Evolutionary conservation across 2,113 vertebrate genomes (phyloP).

Genomic region (Pelvicachromis taeniatus): DNA sequence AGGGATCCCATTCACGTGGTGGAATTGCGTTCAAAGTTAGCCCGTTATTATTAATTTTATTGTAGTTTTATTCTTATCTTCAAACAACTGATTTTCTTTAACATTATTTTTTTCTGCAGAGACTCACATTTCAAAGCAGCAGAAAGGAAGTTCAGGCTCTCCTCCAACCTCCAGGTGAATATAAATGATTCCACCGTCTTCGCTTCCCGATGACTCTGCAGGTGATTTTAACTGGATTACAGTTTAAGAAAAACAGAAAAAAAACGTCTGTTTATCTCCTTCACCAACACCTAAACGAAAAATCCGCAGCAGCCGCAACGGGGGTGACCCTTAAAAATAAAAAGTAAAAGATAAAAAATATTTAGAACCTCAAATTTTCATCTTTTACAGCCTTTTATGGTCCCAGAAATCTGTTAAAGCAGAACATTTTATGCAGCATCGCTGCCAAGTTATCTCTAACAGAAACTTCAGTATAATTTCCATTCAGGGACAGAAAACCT

Average conservation of each 20-base stretch:
- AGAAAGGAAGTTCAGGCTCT: not conserved
- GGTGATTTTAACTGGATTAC: not conserved
- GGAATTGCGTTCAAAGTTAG: not conserved
- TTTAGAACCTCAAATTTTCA: constrained; percentile 18
- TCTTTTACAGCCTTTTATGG: constrained; percentile 28
- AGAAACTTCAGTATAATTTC: not conserved
- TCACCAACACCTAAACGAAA: not conserved
- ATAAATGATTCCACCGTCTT: not conserved
- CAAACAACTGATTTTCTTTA: not conserved
- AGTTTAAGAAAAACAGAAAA: not conserved
- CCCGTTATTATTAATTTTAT: not conserved
- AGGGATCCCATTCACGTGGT: not conserved
- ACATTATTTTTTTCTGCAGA: not conserved
- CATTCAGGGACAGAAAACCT: not conserved
- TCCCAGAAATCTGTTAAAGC: constrained; percentile 35
- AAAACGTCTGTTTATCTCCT: not conserved
- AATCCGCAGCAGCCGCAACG: constrained; percentile 10
- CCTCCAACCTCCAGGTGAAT: constrained; percentile 34
- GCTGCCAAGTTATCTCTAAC: not conserved
- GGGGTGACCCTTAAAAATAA: constrained; percentile 37
- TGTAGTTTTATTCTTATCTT: not conserved
- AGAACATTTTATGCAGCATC: not conserved
- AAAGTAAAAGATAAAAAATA: constrained; percentile 17
- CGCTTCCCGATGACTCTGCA: not conserved
- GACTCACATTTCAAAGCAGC: not conserved